These are phyloP conservation scores for Falco cherrug DNA, from an alignment of 2,797 vertebrate species.

Conservation along the genomic window DNA sequence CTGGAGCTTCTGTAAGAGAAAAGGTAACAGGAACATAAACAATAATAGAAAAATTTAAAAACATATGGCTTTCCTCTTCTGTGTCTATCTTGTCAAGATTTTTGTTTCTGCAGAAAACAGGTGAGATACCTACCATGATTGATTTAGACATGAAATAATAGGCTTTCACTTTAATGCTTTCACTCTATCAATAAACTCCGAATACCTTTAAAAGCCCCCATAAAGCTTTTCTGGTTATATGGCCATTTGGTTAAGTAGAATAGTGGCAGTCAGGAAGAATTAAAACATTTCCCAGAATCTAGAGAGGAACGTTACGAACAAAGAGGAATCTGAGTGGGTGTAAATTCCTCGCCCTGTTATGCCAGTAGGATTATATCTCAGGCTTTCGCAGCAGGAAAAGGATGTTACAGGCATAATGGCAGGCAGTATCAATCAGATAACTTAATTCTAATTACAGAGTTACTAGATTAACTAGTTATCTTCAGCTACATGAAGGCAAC, in stretches of 20 bases:
- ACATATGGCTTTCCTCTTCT: neutral
- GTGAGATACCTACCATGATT: accelerated
- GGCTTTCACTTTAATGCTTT: neutral
- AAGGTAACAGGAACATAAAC: neutral
- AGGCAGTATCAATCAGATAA: constrained; percentile 45
- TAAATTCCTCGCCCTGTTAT: neutral
- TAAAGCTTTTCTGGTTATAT: neutral
- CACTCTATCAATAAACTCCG: neutral
- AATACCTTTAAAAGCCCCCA: neutral
- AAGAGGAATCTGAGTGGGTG: constrained; percentile 16
- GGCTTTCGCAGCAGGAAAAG: constrained; percentile 46
- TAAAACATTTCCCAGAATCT: neutral
- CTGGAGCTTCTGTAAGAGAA: neutral
- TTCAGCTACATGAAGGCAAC: neutral
- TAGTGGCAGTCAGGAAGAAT: neutral
- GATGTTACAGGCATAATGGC: constrained; percentile 39
- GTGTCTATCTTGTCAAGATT: neutral
- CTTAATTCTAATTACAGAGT: constrained; percentile 5
- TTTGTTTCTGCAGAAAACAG: neutral
- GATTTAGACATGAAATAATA: neutral
- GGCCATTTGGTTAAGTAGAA: neutral
- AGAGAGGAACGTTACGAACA: neutral
- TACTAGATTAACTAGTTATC: neutral
- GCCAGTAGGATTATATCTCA: neutral
- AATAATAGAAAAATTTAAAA: neutral